Base-by-base conservation (phyloP, 2,113 vertebrate genomes). In the Anas platyrhynchos region DNA sequence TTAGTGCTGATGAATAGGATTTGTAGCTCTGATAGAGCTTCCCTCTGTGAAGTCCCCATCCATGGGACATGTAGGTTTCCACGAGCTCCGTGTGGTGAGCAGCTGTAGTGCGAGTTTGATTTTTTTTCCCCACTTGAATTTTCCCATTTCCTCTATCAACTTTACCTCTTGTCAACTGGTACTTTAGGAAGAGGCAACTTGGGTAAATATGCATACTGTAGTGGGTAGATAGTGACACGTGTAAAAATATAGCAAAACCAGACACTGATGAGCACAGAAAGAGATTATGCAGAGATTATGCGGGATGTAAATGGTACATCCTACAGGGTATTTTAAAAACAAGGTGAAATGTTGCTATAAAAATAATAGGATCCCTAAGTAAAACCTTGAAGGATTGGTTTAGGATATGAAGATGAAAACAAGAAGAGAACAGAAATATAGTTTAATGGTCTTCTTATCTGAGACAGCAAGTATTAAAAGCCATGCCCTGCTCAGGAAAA, bases 31-130 rank as follows among this genome's bases (percentile, higher is more conserved):
- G 62, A 4, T 29, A 12, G 66, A 55, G 32, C 31, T 71, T 22
- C 56, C 32, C 16, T 54, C 13, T 5, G 1, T 20, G 32, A 86
- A 79, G 36, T 4, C 43, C 10, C 22, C 7, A 13, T 22, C 48
- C 16, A 0, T 18, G 48, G 32, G n/a, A 17, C 18, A 9, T 1
- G 0, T 4, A 11, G 27, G 34, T 20, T 31, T 76, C 66, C 7
- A 16, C 9, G 1, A 36, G 31, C 32, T 38, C 31, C 55, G 1
- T n/a, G 27, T 27, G 21, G 2, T 74, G n/a, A 43, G 73, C 56
- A 31, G 34, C 66, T 68, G 22, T 21, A 17, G 3, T 29, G 11
- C 8, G 25, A 63, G 25, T 52, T 84, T 23, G 20, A 14, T 66
- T 87, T 76, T 13, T 41, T 41, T 41, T 41, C 26, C 34, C 41